phyloP scores from a whole-genome alignment of 2,888 invertebrate genomes.

The Glyphotaelius pellucidus region DNA sequence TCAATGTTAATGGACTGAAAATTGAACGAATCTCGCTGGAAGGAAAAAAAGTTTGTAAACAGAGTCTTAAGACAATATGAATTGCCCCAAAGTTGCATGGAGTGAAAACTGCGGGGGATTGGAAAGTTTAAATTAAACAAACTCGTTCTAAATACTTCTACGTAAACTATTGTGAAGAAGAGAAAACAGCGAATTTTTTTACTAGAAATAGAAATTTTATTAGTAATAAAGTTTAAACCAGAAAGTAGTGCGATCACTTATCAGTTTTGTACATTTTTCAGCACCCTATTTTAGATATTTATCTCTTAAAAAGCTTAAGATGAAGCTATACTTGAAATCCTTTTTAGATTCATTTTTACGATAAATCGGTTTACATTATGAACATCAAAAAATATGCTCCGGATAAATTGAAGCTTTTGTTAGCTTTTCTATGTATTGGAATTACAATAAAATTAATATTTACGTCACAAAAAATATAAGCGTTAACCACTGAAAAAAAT shows the following conservation, averaged over 20 bases:
- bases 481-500: too few relatives aligned
- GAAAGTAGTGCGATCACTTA: too few relatives aligned
- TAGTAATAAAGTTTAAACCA: neutral
- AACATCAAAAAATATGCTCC: too few relatives aligned
- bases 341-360: too few relatives aligned
- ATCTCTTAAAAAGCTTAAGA: too few relatives aligned
- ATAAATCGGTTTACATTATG: too few relatives aligned
- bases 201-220: neutral
- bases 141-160: neutral
- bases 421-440: too few relatives aligned
- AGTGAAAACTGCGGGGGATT: slow-evolving; percentile 37
- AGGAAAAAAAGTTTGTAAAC: slow-evolving; percentile 44
- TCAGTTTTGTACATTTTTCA: neutral
- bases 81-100: slow-evolving; percentile 55
- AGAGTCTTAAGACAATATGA: slow-evolving; percentile 45
- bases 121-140: slow-evolving; percentile 36
- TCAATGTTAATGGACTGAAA: slow-evolving; percentile 66
- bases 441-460: too few relatives aligned
- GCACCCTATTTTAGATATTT: too few relatives aligned
- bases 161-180: neutral
- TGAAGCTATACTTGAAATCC: too few relatives aligned
- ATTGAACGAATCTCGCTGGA: slow-evolving; percentile 62
- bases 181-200: neutral
- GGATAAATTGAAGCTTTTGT: too few relatives aligned
- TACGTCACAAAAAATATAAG: too few relatives aligned